Percentiles rank a stretch among this genome's conserved stretches.
Evolutionary conservation across 2,888 invertebrate species (phyloP).

Genomic region (Neoaliturus tenellus): DNA sequence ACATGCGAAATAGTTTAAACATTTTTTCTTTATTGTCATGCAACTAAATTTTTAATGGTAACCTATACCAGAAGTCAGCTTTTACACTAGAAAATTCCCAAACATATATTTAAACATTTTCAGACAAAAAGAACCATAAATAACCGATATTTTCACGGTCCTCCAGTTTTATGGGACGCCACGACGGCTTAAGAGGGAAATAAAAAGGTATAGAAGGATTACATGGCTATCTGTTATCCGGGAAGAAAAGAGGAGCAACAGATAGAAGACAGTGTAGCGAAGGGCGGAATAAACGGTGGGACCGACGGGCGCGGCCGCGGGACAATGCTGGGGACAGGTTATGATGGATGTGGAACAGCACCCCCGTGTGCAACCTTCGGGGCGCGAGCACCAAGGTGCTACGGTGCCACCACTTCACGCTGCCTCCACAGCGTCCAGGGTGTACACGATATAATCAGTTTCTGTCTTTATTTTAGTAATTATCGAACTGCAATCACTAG

Average conservation of each 20-base stretch:
- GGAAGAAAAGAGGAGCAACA: conserved; percentile 10
- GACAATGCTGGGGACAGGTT: conserved; percentile 1
- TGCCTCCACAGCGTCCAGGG: too few relatives aligned
- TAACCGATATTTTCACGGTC: conserved; percentile 24
- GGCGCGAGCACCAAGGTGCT: background rate
- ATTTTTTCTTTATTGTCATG: too few relatives aligned
- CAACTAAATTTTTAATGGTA: too few relatives aligned
- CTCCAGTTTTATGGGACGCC: conserved; percentile 32
- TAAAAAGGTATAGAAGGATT: conserved; percentile 42
- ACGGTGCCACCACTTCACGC: too few relatives aligned
- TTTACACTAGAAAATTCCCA: background rate
- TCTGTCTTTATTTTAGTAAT: too few relatives aligned
- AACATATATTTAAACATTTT: background rate
- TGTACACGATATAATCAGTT: too few relatives aligned
- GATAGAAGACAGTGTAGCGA: background rate
- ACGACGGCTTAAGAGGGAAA: conserved; percentile 34
- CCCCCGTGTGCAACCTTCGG: background rate
- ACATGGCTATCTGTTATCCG: conserved; percentile 38
- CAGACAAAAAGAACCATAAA: background rate
- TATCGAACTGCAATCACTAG: too few relatives aligned
- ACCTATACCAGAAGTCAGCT: too few relatives aligned
- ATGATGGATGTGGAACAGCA: background rate
- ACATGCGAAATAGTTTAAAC: too few relatives aligned
- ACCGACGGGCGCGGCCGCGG: background rate
- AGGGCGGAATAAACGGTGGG: background rate